Conservation (phyloP, 2,113 vertebrate species). For the Chinchilla lanigera region DNA sequence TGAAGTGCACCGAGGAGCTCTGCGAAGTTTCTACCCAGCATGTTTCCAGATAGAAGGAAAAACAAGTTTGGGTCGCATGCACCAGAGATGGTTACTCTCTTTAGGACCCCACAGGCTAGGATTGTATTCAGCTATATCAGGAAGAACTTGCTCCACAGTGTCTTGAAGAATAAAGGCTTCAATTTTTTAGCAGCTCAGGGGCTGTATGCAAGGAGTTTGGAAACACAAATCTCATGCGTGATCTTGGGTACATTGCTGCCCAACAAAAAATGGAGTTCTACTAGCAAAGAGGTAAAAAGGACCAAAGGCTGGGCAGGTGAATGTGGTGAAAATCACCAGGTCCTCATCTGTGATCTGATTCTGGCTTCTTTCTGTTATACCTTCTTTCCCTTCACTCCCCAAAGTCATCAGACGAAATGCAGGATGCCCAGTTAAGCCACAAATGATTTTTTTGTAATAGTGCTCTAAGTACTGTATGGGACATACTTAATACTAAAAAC, state of each 20-base stretch:
- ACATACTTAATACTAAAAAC: background rate
- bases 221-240: background rate
- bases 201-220: background rate
- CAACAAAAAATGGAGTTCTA: background rate
- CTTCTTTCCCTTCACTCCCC: accelerated
- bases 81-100: background rate
- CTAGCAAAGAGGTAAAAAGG: background rate
- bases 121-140: background rate
- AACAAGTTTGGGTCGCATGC: background rate
- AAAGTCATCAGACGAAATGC: background rate
- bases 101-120: background rate
- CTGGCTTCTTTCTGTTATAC: background rate
- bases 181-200: background rate
- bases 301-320: no score
- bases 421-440: background rate
- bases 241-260: background rate
- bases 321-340: background rate
- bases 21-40: background rate
- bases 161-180: background rate
- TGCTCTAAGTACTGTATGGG: background rate
- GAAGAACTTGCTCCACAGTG: background rate
- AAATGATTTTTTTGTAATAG: background rate
- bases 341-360: background rate
- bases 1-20: background rate
- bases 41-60: background rate